Evolutionary conservation across 2,797 vertebrate genomes (phyloP), one percentile per base, ranked within the genome.

Genomic region (Chrysocyon brachyurus): DNA sequence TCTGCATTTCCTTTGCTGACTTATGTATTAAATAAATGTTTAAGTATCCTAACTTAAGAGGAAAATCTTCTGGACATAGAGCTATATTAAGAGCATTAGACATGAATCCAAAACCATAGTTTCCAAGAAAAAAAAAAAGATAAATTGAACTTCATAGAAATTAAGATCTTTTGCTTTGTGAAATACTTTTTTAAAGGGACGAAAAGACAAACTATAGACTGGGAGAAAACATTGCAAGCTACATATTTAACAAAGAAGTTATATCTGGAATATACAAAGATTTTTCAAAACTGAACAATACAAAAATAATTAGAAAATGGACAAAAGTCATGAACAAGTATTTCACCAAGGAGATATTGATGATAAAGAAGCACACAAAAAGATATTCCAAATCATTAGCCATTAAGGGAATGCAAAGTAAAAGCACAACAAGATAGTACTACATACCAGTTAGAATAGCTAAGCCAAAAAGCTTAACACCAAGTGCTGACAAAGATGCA

Each of bases 61-160:
- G 36, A 85, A 68, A 82, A 70, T 68, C n/a, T 90, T 63, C 33
- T 87, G 4, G 68, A 75, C 21, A 63, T n/a, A 81, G 14, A 94
- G 4, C 54, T 73, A 89, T 36, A 33, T 15, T 64, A 95, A 88
- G 8, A 81, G 15, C 59, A 26, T 26, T 78, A 82, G 61, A 89
- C 10, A 85, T 46, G 26, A 97, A 84, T 87, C 33, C 33, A 84
- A 87, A 94, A 94, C 12, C 16, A 88, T 49, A 59, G 12, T 64
- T 68, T 73, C 52, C 84, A 70, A 77, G 40, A 70, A 49, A 59
- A 88, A 36, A 36, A 94, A 68, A 28, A 52, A 77, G 15, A 49
- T 87, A 90, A 96, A 54, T 31, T 87, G 4, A 83, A 68, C 46
- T 86, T 95, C 3, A 73, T 57, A 46, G 36, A 91, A 91, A 92